A percentile compares a stretch with the other conserved stretches of the same genome.
Evolutionary conservation across 2,888 invertebrate species (phyloP).

Genomic region (Heterodera filipjevi): DNA sequence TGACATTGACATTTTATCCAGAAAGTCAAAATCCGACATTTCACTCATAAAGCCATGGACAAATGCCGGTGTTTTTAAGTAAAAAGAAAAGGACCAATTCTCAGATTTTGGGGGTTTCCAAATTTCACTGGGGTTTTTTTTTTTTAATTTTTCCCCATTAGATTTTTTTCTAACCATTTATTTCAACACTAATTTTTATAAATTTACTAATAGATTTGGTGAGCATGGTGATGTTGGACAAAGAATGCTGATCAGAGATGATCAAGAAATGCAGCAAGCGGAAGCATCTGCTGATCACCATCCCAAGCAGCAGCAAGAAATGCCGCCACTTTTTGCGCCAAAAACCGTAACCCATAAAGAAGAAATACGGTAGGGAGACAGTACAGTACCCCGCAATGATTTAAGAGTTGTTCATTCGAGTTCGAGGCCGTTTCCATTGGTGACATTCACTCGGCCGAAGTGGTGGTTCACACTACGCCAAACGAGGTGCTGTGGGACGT

Average conservation of each 20-base stretch:
- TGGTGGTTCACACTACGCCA: constrained; percentile 35
- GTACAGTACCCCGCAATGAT: not conserved
- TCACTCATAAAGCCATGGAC: no score
- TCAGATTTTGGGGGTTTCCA: no score
- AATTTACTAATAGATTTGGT: constrained; percentile 31
- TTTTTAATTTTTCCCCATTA: no score
- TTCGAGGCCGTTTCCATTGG: constrained; percentile 50
- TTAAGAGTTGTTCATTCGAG: constrained; percentile 40
- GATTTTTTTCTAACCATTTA: no score
- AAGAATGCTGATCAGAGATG: not conserved
- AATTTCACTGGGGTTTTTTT: no score
- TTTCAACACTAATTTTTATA: no score
- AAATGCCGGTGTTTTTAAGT: no score
- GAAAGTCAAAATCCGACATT: no score
- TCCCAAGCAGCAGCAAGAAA: not conserved
- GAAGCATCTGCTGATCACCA: not conserved
- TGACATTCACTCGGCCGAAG: constrained; percentile 39
- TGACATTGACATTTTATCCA: no score
- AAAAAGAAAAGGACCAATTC: no score
- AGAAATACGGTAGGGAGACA: not conserved
- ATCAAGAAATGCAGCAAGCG: not conserved
- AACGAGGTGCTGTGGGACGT: not conserved
- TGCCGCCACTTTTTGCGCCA: constrained; percentile 20
- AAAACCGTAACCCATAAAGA: constrained; percentile 6
- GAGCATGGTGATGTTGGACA: constrained; percentile 37